phyloP scores from a whole-genome alignment of 2,888 invertebrate species.

The Crepidodera aurea region DNA sequence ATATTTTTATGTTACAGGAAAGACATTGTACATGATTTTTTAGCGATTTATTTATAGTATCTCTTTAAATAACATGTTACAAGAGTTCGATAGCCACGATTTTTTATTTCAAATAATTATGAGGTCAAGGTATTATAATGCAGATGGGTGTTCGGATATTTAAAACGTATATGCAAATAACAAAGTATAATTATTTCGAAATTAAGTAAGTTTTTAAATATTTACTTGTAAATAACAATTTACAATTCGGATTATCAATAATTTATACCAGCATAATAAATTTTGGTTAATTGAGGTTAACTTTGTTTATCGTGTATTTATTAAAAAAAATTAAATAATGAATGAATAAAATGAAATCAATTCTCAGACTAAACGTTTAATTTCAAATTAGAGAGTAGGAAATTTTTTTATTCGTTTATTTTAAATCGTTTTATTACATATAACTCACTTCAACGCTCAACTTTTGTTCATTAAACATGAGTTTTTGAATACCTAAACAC shows the following conservation, averaged over 20 bases:
- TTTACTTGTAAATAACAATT: neutral
- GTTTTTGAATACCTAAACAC: no score
- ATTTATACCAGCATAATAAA: neutral
- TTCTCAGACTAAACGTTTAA: no score
- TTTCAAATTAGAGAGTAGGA: no score
- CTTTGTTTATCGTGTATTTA: no score
- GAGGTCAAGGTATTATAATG: neutral
- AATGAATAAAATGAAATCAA: no score
- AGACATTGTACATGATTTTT: neutral
- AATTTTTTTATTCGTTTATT: no score
- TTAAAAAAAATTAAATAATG: no score
- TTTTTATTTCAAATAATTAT: constrained; percentile 2
- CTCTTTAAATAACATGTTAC: neutral
- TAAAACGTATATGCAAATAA: neutral
- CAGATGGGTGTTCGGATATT: neutral
- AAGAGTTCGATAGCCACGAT: neutral
- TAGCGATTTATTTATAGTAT: neutral
- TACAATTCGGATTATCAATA: neutral
- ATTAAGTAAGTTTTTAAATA: neutral
- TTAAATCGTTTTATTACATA: no score
- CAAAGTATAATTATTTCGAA: neutral
- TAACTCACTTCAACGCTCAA: no score
- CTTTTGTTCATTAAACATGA: no score
- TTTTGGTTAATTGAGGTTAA: no score
- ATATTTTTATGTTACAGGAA: neutral